phyloP scores from a whole-genome alignment of 2,888 invertebrate genomes.

The Galerucella pusilla region DNA sequence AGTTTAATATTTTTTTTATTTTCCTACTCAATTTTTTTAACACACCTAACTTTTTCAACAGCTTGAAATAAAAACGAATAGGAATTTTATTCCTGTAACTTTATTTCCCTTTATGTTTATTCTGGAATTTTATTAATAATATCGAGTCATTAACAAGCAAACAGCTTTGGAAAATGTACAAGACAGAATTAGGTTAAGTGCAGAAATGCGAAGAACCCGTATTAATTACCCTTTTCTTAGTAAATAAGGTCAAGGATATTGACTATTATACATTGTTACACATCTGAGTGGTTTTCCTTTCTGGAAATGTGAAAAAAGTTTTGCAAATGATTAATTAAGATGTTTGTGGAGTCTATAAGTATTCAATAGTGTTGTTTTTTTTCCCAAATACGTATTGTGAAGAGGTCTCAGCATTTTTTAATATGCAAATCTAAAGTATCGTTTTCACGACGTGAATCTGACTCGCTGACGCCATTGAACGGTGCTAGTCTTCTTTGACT shows the following conservation, averaged over 20 bases:
- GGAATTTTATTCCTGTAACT: background rate
- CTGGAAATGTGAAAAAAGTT: background rate
- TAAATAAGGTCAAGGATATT: background rate
- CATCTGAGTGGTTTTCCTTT: background rate
- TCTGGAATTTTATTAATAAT: background rate
- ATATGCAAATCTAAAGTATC: too few relatives aligned
- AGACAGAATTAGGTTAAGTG: background rate
- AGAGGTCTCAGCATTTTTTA: too few relatives aligned
- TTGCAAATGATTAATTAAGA: background rate
- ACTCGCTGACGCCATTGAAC: too few relatives aligned
- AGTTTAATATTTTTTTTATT: too few relatives aligned
- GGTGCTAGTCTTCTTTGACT: too few relatives aligned
- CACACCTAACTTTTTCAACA: too few relatives aligned
- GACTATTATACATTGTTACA: background rate
- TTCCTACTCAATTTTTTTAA: too few relatives aligned
- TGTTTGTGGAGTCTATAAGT: too few relatives aligned
- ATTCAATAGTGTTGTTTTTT: too few relatives aligned
- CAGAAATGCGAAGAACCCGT: background rate
- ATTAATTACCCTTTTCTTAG: background rate
- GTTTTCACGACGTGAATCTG: too few relatives aligned
- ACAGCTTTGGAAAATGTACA: background rate
- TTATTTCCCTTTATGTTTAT: background rate
- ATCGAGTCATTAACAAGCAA: background rate
- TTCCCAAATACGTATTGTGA: too few relatives aligned
- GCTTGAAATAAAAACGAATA: too few relatives aligned